Conservation (phyloP, 2,797 vertebrate species). For the Syngnathus acus region DNA sequence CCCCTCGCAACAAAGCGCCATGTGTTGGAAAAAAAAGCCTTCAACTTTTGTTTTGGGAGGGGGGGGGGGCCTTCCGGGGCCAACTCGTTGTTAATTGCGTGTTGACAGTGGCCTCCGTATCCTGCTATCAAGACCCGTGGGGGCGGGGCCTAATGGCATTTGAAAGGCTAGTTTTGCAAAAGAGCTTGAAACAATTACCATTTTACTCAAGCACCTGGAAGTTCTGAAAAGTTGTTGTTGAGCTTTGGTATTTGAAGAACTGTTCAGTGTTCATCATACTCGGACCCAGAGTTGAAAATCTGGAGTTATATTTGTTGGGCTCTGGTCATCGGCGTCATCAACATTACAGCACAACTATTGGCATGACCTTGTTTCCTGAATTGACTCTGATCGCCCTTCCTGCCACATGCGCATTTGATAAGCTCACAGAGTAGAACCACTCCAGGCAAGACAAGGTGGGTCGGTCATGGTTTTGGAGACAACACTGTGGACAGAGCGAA, state of each 20-base stretch:
- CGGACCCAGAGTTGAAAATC: too few species aligned
- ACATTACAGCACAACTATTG: too few species aligned
- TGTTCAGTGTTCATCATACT: not conserved
- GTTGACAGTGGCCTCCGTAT: constrained; percentile 58
- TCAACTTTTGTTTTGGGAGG: constrained; percentile 17
- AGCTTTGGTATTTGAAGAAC: constrained; percentile 29
- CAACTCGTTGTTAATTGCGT: constrained; percentile 54
- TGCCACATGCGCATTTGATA: not conserved
- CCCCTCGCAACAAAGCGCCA: constrained; percentile 36
- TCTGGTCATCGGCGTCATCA: too few species aligned
- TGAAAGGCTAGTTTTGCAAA: constrained; percentile 32
- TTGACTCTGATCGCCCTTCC: not conserved
- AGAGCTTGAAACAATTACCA: constrained; percentile 44
- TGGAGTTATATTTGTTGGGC: too few species aligned
- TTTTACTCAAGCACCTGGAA: constrained; percentile 28
- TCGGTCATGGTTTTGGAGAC: not conserved
- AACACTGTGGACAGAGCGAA: not conserved
- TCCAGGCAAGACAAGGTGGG: not conserved
- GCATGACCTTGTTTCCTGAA: not conserved
- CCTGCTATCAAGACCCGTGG: constrained; percentile 47
- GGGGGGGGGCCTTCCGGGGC: constrained; percentile 21
- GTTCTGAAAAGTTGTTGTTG: constrained; percentile 19
- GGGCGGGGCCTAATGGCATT: constrained; percentile 23
- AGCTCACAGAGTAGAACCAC: not conserved
- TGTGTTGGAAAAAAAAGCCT: constrained; percentile 41